A percentile compares a stretch with the other conserved stretches of the same genome.
phyloP scores from a whole-genome alignment of 1,140 invertebrate genomes.

The Ostrea edulis region DNA sequence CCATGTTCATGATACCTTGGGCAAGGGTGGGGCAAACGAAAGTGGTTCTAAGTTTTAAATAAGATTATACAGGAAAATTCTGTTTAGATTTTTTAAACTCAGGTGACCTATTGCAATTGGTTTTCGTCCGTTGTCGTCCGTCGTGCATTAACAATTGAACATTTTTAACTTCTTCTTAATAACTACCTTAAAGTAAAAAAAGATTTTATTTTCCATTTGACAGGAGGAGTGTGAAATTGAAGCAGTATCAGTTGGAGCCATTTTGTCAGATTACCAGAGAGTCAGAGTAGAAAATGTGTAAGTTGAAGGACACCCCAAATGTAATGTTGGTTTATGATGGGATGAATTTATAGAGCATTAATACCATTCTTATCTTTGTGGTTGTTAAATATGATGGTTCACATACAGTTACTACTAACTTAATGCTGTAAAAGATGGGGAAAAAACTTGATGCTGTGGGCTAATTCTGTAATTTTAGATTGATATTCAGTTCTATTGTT shows the following conservation, averaged over 20 bases:
- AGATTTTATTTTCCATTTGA: conserved; percentile 37
- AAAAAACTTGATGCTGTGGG: no score
- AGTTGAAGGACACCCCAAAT: conserved; percentile 74
- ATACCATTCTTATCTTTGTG: neutral
- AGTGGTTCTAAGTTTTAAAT: no score
- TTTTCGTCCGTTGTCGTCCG: no score
- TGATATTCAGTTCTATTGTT: neutral
- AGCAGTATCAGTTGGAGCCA: conserved; percentile 97
- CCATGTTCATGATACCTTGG: no score
- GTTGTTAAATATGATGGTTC: neutral
- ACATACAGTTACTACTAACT: neutral
- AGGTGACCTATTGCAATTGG: no score
- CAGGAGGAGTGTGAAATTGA: conserved; percentile 90
- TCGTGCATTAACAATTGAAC: no score
- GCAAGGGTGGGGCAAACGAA: no score
- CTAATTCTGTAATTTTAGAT: no score
- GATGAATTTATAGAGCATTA: neutral
- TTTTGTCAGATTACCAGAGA: conserved; percentile 98
- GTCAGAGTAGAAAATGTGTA: conserved; percentile 98
- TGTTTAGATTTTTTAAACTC: no score
- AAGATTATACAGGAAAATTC: no score
- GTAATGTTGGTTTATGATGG: no score
- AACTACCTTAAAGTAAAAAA: neutral
- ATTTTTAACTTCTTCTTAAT: neutral
- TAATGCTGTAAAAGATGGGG: no score